phyloP scores from a whole-genome alignment of 1,140 invertebrate species.

The Lucilia sericata region DNA sequence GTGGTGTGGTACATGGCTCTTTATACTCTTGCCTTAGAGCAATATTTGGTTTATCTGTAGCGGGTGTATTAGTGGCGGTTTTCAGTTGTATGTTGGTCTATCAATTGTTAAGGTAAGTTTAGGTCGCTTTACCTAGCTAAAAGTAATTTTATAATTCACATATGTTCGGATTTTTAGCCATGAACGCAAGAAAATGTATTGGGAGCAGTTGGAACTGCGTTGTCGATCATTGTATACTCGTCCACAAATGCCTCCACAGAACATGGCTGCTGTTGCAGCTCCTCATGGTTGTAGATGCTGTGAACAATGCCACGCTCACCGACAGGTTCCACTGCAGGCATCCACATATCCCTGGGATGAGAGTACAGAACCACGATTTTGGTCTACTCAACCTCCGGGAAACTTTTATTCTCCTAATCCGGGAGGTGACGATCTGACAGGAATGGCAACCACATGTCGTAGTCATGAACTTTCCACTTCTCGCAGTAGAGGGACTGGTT shows the following conservation, averaged over 20 bases:
- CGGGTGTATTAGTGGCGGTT: constrained; percentile 89
- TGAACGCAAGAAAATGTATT: constrained; percentile 93
- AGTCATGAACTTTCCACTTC: constrained; percentile 61
- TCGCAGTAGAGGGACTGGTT: constrained; percentile 71
- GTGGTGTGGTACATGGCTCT: constrained; percentile 87
- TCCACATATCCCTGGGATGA: constrained; percentile 63
- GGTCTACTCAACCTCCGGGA: constrained; percentile 68
- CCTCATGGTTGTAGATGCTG: constrained; percentile 62
- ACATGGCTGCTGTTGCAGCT: constrained; percentile 51
- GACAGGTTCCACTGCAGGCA: constrained; percentile 59
- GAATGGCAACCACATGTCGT: constrained; percentile 43
- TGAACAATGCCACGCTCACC: constrained; percentile 66
- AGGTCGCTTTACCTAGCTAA: neutral
- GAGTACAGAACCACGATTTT: constrained; percentile 58
- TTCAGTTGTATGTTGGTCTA: constrained; percentile 93
- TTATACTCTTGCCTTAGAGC: constrained; percentile 87
- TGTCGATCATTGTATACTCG: constrained; percentile 81
- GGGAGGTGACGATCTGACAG: constrained; percentile 69
- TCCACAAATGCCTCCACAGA: constrained; percentile 67
- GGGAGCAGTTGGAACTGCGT: constrained; percentile 88
- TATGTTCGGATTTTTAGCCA: constrained; percentile 72
- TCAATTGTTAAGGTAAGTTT: constrained; percentile 79
- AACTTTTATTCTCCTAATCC: constrained; percentile 87
- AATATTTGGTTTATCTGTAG: constrained; percentile 89
- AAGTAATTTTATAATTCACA: neutral